Base-by-base conservation (phyloP, 2,888 invertebrate genomes). In the Meandrusa payeni region DNA sequence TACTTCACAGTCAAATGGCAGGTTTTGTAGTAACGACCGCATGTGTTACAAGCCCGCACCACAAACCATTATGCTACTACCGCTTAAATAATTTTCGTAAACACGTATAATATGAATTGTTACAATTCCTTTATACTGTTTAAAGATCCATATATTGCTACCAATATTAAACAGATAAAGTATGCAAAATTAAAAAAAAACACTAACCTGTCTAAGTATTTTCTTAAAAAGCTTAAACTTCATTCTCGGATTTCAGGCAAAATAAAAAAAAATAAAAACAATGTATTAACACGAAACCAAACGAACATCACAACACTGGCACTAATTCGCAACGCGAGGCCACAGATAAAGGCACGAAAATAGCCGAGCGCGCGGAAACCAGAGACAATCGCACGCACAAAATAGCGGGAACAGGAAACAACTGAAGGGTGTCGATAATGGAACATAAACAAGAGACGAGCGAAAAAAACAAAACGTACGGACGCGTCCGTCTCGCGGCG, bases 191-290 rank as follows among this genome's bases (percentile, higher is more conserved):
- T 9, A 32, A 32, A 17, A 32, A 19, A 10, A 9, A 13, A 50
- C 46, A 57, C 74, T 55, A 57, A 85, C 83, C 81, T 77, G 73
- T 46, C 69, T 80, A 46, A 66, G 63, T 45, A 62, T 64, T 54
- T 82, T 83, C 75, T 82, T 86, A 59, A 86, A 80, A 55, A 86
- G 61, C 61, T 77, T 86, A 55, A 86, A 86, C 69, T 85, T 85
- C 86, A 86, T 83, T 2, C 42, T 36, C 46, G 53, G 32, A 45
- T 40, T 10, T 27, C 44, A 36, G 29, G 19, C 24, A 20, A 23
- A 20, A 38, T 10, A 19, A 32, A 7, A 15, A 41, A n/a, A n/a
- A n/a, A n/a, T n/a, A n/a, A n/a, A n/a, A n/a, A n/a, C n/a, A n/a
- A n/a, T n/a, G n/a, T n/a, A 13, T 20, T 26, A 9, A 32, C 38